phyloP scores from a whole-genome alignment of 1,140 invertebrate genomes.

The Cherax quadricarinatus region DNA sequence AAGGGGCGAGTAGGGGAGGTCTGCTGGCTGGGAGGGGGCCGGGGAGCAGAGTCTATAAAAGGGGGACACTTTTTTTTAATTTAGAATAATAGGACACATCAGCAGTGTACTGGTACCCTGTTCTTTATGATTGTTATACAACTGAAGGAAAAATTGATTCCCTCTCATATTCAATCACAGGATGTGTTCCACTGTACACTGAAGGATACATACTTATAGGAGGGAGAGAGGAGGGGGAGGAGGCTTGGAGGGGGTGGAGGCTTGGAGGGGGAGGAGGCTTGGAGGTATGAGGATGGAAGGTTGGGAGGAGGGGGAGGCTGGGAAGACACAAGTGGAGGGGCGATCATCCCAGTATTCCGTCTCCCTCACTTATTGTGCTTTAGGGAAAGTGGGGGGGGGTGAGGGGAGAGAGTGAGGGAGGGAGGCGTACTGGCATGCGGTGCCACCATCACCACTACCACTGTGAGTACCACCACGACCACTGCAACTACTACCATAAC shows the following conservation, averaged over 20 bases:
- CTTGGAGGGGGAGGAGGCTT: neutral
- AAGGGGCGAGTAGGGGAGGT: neutral
- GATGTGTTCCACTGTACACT: too few relatives aligned
- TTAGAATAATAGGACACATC: too few relatives aligned
- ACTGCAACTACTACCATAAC: too few relatives aligned
- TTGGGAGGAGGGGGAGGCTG: neutral
- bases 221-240: neutral
- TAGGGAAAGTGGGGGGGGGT: neutral
- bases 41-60: too few relatives aligned
- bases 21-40: too few relatives aligned
- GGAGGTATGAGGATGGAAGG: neutral
- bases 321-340: neutral
- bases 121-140: too few relatives aligned
- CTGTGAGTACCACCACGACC: too few relatives aligned
- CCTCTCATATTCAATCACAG: too few relatives aligned
- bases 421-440: neutral
- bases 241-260: neutral
- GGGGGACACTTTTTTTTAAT: too few relatives aligned
- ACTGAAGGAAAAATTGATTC: too few relatives aligned
- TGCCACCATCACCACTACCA: neutral
- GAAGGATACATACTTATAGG: too few relatives aligned
- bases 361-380: neutral
- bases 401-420: neutral
- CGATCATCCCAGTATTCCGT: neutral
- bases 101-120: too few relatives aligned